phyloP scores from a whole-genome alignment of 1,140 invertebrate genomes.

The Penaeus japonicus region DNA sequence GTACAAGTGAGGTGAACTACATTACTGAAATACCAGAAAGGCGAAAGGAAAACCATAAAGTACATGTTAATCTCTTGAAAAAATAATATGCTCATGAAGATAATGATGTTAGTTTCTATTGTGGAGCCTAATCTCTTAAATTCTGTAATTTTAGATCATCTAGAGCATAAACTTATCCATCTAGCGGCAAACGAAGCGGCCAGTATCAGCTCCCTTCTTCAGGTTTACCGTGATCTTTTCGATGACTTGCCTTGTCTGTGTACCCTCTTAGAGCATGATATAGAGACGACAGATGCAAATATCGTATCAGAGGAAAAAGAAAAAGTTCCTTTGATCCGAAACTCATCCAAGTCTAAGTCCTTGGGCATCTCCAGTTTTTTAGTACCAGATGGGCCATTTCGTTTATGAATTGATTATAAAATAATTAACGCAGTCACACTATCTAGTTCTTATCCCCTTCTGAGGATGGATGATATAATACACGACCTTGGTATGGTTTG shows the following conservation, averaged over 20 bases:
- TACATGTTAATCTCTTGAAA: constrained; percentile 18
- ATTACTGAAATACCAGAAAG: neutral
- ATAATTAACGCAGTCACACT: neutral
- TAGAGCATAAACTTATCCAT: neutral
- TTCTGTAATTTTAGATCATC: neutral
- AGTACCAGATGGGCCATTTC: neutral
- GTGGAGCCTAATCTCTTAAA: neutral
- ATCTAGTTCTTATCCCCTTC: too few relatives aligned
- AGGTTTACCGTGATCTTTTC: neutral
- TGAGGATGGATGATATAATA: too few relatives aligned
- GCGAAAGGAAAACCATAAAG: neutral
- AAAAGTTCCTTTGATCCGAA: neutral
- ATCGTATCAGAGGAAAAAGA: neutral
- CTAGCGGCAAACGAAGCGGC: too few relatives aligned
- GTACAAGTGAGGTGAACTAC: neutral
- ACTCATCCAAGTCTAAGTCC: neutral
- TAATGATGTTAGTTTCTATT: neutral
- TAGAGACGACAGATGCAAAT: neutral
- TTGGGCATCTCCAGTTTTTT: neutral
- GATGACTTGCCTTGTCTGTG: neutral
- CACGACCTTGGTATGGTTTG: too few relatives aligned
- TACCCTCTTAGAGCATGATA: neutral
- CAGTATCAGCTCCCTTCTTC: neutral
- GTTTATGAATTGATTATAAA: neutral
- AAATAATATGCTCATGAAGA: neutral